phyloP scores from a whole-genome alignment of 2,888 invertebrate species.

The Geophilus truncorum region DNA sequence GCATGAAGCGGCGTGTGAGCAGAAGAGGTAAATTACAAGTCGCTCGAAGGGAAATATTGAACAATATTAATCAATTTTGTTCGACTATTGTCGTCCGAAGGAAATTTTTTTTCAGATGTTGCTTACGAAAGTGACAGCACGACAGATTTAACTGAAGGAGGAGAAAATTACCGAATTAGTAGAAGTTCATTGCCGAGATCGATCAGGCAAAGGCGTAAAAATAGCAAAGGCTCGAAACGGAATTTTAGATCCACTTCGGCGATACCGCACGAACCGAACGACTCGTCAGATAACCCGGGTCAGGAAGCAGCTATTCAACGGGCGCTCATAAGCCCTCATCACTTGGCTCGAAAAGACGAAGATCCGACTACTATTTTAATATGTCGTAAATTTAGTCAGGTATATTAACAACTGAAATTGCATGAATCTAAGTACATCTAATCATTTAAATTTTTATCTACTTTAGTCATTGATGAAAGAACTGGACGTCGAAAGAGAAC shows the following conservation, averaged over 20 bases:
- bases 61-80: too few relatives aligned
- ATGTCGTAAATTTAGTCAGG: conserved; percentile 31
- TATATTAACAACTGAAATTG: not conserved
- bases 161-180: conserved; percentile 28
- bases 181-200: conserved; percentile 31
- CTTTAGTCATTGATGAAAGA: conserved; percentile 31
- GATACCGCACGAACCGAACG: conserved; percentile 11
- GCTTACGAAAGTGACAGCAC: conserved; percentile 32
- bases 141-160: conserved; percentile 29
- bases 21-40: conserved; percentile 31
- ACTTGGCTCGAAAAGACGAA: conserved; percentile 27
- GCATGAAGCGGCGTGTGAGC: conserved; percentile 28
- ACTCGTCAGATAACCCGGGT: conserved; percentile 28
- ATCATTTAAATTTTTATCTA: not conserved
- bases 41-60: too few relatives aligned
- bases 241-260: conserved; percentile 30
- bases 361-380: conserved; percentile 28
- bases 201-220: conserved; percentile 29
- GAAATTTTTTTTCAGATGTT: conserved; percentile 27
- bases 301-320: not conserved
- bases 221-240: conserved; percentile 24
- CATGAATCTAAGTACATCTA: too few relatives aligned
- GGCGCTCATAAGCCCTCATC: conserved; percentile 12
- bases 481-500: conserved; percentile 26
- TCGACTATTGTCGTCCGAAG: not conserved